Evolutionary conservation across 2,113 vertebrate species (phyloP), one percentile per base, ranked within the genome.

Genomic region (Nesospiza acunhae): DNA sequence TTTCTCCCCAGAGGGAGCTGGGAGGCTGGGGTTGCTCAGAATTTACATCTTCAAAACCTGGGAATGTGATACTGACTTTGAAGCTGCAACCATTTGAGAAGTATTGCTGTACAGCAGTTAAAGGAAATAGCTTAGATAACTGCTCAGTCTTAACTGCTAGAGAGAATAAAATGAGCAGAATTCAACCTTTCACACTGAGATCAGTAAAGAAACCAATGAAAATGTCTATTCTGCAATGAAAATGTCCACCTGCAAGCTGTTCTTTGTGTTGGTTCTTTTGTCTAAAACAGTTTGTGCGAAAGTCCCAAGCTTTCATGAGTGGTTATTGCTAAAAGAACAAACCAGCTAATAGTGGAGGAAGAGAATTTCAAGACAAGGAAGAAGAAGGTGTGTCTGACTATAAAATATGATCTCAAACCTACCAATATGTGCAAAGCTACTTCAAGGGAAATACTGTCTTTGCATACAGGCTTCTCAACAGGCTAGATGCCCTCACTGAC

Each of bases 361-460:
- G 10, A 68, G 68, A 59, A 55, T 47, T 73, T 78, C 26, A 18
- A 59, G 7, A 3, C 14, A 0, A 60, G 5, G 8, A 77, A 30
- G 42, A 59, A 14, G 5, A 75, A 58, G 28, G 10, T 77, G 10
- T 30, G 13, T 46, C 21, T 83, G 7, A 39, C 13, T 63, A 9
- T 62, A 27, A 77, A 39, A 55, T 15, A 47, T 15, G 2, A 47
- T 30, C 20, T 82, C 37, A 75, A 92, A 82, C 22, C 3, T 20
- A 41, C 2, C 4, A 9, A 8, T 33, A 10, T n/a, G 5, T 37
- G 6, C 1, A 33, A 69, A 47, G 6, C 6, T n/a, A 1, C 5
- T 50, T 28, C 22, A 62, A 33, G 37, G 4, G 11, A 74, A 78
- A 55, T 27, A 23, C 0, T 19, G 0, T 17, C 7, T 69, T 70